Evolutionary conservation across 2,888 invertebrate species (phyloP), one percentile per base, ranked within the genome.

Genomic region (Anaspis maculata): DNA sequence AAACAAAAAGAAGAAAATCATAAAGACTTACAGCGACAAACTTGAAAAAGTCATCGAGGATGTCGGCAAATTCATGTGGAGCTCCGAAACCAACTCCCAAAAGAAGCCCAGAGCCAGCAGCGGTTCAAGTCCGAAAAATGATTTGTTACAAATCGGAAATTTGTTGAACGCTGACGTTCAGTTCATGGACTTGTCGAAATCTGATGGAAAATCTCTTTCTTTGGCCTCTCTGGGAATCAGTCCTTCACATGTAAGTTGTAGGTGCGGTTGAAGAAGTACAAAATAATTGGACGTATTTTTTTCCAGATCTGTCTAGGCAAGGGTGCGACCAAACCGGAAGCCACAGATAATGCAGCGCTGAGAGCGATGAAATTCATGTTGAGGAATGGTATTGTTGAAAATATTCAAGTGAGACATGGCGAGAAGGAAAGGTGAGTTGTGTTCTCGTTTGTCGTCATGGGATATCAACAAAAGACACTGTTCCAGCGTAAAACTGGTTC

Each of bases 291-390:
- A 26, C 10, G 9, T 22, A 22, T 34, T 43, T 32, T 23, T 25
- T 25, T 47, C 30, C 28, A 57, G 57, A 42, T 53, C 11, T 57
- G 57, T 44, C 47, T 51, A 23, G 57, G 56, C n/a, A 39, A 50
- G 33, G 54, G 45, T 16, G 22, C 40, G 3, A 48, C 40, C 12
- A 24, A 10, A 19, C 5, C 5, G 5, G 19, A 19, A 19, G 19
- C 19, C 5, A 19, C 9, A 9, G 19, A 56, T 36, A 40, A 41
- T 12, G 54, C 51, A 10, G 43, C 56, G 13, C 38, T 42, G 28
- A 41, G 47, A 19, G 54, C 47, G 7, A 39, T 56, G 22, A 47
- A 47, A 27, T 44, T 52, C 24, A 37, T 57, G 2, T 30, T 37
- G 13, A 48, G 46, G 26, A 19, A 25, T 3, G 42, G 37, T 6